phyloP scores from a whole-genome alignment of 2,888 invertebrate species.

The Dolichomitus sp. region DNA sequence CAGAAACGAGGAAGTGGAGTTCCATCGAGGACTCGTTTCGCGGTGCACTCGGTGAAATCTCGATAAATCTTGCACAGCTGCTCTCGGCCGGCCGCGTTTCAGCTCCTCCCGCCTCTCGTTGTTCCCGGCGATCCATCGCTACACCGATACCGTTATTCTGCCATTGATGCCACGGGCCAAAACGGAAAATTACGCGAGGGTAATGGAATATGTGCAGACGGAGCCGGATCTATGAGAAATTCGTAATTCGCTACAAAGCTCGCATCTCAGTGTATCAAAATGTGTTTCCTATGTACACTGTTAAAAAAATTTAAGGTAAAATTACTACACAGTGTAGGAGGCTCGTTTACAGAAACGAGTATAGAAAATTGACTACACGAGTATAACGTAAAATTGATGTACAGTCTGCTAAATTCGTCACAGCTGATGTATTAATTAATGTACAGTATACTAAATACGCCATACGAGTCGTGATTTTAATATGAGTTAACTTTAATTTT shows the following conservation, averaged over 20 bases:
- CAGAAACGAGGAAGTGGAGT: constrained; percentile 15
- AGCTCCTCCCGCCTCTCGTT: not conserved
- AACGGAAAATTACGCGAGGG: constrained; percentile 61
- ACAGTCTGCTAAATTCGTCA: too few relatives aligned
- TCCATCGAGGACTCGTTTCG: constrained; percentile 48
- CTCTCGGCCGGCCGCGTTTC: constrained; percentile 31
- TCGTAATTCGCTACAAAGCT: constrained; percentile 42
- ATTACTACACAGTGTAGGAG: too few relatives aligned
- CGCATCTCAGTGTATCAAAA: not conserved
- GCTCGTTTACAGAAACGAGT: too few relatives aligned
- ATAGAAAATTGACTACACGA: too few relatives aligned
- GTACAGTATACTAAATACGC: too few relatives aligned
- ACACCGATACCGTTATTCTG: constrained; percentile 19
- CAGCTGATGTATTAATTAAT: too few relatives aligned
- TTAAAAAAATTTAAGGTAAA: too few relatives aligned
- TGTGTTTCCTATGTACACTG: too few relatives aligned
- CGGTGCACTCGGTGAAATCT: constrained; percentile 55
- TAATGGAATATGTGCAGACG: constrained; percentile 56
- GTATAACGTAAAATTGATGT: too few relatives aligned
- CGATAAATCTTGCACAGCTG: constrained; percentile 62
- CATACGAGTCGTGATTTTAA: too few relatives aligned
- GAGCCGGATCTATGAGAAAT: constrained; percentile 35
- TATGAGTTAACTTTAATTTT: too few relatives aligned
- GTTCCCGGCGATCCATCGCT: not conserved
- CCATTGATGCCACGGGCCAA: constrained; percentile 33